Percentiles rank a stretch among this genome's conserved stretches.
phyloP scores from a whole-genome alignment of 1,140 invertebrate species.

The Cydia pomonella region DNA sequence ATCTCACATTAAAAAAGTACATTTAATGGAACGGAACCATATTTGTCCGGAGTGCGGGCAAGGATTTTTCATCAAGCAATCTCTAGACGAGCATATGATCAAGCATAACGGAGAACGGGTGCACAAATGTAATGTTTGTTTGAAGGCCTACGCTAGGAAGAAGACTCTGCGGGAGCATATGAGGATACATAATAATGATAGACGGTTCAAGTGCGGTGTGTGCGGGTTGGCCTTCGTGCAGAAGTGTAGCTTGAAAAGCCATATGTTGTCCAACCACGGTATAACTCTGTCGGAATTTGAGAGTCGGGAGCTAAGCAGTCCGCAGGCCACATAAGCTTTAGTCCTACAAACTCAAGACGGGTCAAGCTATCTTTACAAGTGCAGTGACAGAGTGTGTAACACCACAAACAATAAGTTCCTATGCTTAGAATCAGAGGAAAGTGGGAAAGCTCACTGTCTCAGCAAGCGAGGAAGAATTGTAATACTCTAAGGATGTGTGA shows the following conservation, averaged over 20 bases:
- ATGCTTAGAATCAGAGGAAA: too few relatives aligned
- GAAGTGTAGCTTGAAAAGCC: constrained; percentile 67
- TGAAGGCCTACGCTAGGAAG: constrained; percentile 78
- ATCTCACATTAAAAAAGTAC: constrained; percentile 67
- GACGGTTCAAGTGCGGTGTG: constrained; percentile 64
- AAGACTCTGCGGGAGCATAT: constrained; percentile 81
- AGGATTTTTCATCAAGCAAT: constrained; percentile 67
- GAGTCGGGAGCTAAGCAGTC: constrained; percentile 36
- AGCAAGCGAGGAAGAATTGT: too few relatives aligned
- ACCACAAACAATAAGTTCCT: too few relatives aligned
- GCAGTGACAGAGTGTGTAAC: too few relatives aligned
- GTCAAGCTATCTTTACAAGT: too few relatives aligned
- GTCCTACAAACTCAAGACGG: too few relatives aligned
- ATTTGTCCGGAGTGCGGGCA: constrained; percentile 62
- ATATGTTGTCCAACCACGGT: constrained; percentile 70
- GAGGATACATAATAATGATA: constrained; percentile 73
- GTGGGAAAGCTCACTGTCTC: too few relatives aligned
- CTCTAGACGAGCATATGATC: constrained; percentile 67
- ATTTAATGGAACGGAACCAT: constrained; percentile 70
- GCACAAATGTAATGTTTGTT: constrained; percentile 69
- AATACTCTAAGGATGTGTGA: too few relatives aligned
- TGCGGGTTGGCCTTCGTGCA: constrained; percentile 73
- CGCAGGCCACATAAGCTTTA: background rate
- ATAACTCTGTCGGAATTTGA: constrained; percentile 62
- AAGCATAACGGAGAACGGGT: constrained; percentile 64